Evolutionary conservation across 2,797 vertebrate genomes (phyloP), one percentile per base, ranked within the genome.

Genomic region (Fringilla coelebs): DNA sequence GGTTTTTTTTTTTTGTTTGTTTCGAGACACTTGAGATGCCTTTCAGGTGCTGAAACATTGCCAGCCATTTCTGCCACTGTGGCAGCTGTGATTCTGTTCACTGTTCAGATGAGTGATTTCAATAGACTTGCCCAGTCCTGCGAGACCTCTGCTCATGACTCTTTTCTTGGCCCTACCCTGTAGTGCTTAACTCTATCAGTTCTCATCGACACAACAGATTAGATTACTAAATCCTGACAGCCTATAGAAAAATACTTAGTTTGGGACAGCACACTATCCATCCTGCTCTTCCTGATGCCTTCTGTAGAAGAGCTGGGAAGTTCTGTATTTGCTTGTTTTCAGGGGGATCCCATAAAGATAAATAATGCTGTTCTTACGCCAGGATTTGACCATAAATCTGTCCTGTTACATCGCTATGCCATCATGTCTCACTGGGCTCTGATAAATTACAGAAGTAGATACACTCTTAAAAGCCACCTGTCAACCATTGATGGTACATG

Each of bases 121-220:
- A 78, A 32, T 13, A 25, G 16, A 58, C 10, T 52, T 85, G 29
- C 62, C 48, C 46, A 76, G 70, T 34, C 36, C 66, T 84, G 31
- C 0, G 0, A 74, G 60, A 78, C 10, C 28, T 85, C 32, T 84
- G 31, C 57, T 75, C 86, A 57, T 43, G 78, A 81, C 29, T 54
- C 58, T 66, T 28, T 51, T 82, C 76, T 79, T 52, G 63, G 66
- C 16, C 20, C 26, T 72, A 18, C 51, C 14, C 58, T 46, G 26
- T 12, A 51, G 55, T 82, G 60, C 55, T 76, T 70, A 84, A 73
- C 32, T 82, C 71, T 46, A 72, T 75, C 74, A 70, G 31, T 40
- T 90, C 92, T 40, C 66, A 88, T 34, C 14, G 9, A 57, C 34
- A 55, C 38, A 91, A 66, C n/a, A 80, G 26, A 91, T 88, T 57